Base-by-base conservation (phyloP, 1,140 invertebrate genomes). In the Fopius arisanus region DNA sequence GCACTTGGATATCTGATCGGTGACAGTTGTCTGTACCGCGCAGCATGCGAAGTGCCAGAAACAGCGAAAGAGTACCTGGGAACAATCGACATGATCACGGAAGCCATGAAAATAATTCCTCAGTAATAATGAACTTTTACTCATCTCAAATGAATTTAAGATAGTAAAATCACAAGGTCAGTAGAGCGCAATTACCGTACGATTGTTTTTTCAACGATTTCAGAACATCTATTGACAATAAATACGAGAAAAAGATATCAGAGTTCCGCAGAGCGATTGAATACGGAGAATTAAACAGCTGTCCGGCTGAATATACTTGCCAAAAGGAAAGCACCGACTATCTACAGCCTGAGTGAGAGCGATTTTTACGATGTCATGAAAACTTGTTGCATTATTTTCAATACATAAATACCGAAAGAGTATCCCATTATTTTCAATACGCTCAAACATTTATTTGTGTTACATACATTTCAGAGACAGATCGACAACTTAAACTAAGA, bases 21-120 rank as follows among this genome's bases (percentile, higher is more conserved):
- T 59, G 91, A 93, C 80, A 91, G 90, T n/a, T 96, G 94, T 79
- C 86, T 96, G 1, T 92, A 94, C 82, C 89, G 91, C 28, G 90
- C 94, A 2, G 92, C 94, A 66, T 96, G 95, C 77, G 91, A 93
- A 77, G 90, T 92, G 72, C 94, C 94, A 0, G 84, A 90, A 40
- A 91, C 93, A 43, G 93, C 94, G 7, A 91, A 89, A 43, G 89
- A 94, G 70, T 96, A 96, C 82, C 88, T 92, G 4, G 90, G 91
- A 12, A 94, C 94, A 2, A 93, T 92, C 14, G 93, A 94, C 76
- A 90, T 95, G 72, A 83, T 95, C 1, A 79, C 95, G 48, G 92
- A 94, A 78, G 90, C 92, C 37, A 90, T 91, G 5, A 92, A 93
- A 82, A 87, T 94, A 63, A 86, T 94, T 28, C 88, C 92, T 75